These are phyloP conservation scores for Rallus crepitans DNA, from an alignment of 2,797 vertebrate species.

Conservation along the genomic window DNA sequence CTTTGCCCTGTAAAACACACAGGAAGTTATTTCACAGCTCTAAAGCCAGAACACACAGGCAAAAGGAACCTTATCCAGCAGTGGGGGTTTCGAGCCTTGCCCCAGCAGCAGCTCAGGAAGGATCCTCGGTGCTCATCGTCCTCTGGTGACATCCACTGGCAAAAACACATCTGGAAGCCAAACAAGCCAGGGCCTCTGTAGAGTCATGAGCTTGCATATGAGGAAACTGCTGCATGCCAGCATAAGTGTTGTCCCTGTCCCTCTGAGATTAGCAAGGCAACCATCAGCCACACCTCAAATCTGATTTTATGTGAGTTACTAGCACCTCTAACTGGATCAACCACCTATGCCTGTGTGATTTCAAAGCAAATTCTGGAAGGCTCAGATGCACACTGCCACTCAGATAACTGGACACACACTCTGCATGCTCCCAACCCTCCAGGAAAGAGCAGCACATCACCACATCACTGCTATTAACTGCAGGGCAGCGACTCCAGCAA, in stretches of 20 bases:
- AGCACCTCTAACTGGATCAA: not conserved
- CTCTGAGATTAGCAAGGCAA: not conserved
- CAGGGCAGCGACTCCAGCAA: not conserved
- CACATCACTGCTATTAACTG: not conserved
- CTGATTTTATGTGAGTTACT: not conserved
- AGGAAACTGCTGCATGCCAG: fast-evolving
- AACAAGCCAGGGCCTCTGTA: not conserved
- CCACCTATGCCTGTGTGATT: not conserved
- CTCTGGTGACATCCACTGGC: not conserved
- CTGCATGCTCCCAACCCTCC: not conserved
- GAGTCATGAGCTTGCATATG: not conserved
- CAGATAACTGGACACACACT: not conserved
- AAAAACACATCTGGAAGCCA: not conserved
- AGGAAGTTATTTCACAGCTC: not conserved
- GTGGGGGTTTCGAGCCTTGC: not conserved
- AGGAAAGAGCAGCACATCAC: not conserved
- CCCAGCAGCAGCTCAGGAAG: not conserved
- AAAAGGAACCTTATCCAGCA: not conserved
- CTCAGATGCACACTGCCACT: not conserved
- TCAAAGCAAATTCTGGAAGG: not conserved
- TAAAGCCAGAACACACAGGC: not conserved
- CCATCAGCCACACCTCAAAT: not conserved
- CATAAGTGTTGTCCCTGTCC: not conserved
- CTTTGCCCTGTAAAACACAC: not conserved
- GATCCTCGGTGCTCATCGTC: not conserved